Base-by-base conservation (phyloP, 2,113 vertebrate genomes). In the Trichechus manatus region DNA sequence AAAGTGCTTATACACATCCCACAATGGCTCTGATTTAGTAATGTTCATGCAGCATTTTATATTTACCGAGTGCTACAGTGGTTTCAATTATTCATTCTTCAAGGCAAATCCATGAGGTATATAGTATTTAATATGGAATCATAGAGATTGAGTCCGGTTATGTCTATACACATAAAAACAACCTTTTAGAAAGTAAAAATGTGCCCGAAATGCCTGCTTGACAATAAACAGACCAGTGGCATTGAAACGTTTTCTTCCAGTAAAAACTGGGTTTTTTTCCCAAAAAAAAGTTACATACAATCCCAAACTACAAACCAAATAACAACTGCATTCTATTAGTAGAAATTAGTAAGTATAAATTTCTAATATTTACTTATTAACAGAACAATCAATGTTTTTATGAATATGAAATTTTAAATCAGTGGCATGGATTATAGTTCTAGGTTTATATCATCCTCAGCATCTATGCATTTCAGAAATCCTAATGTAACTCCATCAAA, bases 41-140 rank as follows among this genome's bases (percentile, higher is more conserved):
- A 86, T 79, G 59, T 39, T 87, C 81, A 47, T 1, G 15, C 3
- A 83, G 61, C 53, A 81, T 39, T 90, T 95, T 97, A 39, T 93
- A 97, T 92, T 93, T 95, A 93, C 85, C 78, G 66, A 96, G 59
- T 61, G 87, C 39, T 83, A 79, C n/a, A 50, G 6, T 84, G 59
- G 42, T 94, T 81, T 96, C 77, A 36, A 44, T 96, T 80, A 96
- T 74, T 96, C 93, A 94, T 93, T 97, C 87, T 96, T 79, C 20
- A 86, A 66, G 47, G 92, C 20, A 89, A 86, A 88, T 68, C 50
- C n/a, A 44, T 59, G 75, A 74, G 22, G 20, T 78, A 39, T 59
- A 13, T 2, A 56, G 59, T 72, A 59, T 74, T 92, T 96, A 92
- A 84, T n/a, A 88, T 9, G 29, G 25, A 89, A 70, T 94, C 72